Conservation (phyloP, 1,140 invertebrate genomes). For the Lasioglossum albipes region DNA sequence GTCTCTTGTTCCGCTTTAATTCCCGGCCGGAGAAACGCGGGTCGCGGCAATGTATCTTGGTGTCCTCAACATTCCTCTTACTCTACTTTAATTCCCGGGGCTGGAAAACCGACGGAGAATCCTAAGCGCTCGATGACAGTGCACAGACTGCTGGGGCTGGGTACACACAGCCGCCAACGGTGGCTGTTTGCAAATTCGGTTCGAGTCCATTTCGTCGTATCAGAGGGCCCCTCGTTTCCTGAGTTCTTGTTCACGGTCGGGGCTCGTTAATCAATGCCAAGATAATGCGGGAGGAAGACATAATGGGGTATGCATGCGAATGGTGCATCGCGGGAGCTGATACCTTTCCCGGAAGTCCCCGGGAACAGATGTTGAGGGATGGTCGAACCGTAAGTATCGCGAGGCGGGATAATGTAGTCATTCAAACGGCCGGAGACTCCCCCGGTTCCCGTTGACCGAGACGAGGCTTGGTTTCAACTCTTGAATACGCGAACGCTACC, state of each 20-base stretch:
- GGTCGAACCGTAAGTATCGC: conserved; percentile 30
- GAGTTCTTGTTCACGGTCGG: conserved; percentile 41
- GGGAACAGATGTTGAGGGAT: conserved; percentile 32
- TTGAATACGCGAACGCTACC: background rate
- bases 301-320: conserved; percentile 44
- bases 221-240: conserved; percentile 15
- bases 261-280: conserved; percentile 50
- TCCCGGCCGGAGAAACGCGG: background rate
- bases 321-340: conserved; percentile 28
- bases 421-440: background rate
- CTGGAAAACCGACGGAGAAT: background rate
- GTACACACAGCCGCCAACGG: too few species aligned
- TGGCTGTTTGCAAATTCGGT: conserved; percentile 47
- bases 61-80: background rate
- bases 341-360: conserved; percentile 34
- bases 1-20: too few species aligned
- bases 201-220: conserved; percentile 39
- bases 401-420: conserved; percentile 23
- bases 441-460: background rate
- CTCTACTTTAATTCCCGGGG: background rate
- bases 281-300: conserved; percentile 49
- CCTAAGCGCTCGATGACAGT: background rate
- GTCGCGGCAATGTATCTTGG: background rate
- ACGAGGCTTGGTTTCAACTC: background rate
- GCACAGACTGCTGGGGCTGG: background rate